phyloP scores from a whole-genome alignment of 2,113 vertebrate genomes.

The Petaurus breviceps region DNA sequence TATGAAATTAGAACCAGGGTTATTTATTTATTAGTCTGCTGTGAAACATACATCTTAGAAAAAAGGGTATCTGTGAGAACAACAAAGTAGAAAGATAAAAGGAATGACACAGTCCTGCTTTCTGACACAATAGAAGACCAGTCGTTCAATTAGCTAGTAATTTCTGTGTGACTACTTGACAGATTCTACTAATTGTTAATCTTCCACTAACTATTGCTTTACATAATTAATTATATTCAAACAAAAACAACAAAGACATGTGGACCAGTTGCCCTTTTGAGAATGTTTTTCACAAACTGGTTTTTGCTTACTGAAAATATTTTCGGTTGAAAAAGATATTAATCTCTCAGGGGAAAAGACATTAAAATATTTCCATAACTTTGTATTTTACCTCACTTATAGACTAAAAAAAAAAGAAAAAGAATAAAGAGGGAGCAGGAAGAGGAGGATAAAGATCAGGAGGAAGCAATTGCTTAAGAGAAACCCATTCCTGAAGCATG shows the following conservation, averaged over 20 bases:
- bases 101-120: conserved; percentile 82
- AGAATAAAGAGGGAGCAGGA: background rate
- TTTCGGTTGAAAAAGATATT: conserved; percentile 84
- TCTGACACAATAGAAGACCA: conserved; percentile 93
- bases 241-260: conserved; percentile 89
- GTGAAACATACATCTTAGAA: conserved; percentile 76
- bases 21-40: conserved; percentile 84
- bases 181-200: conserved; percentile 96
- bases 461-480: conserved; percentile 78
- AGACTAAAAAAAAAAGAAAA: background rate
- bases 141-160: conserved; percentile 95
- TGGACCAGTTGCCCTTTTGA: conserved; percentile 87
- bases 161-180: conserved; percentile 95
- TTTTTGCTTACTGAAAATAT: conserved; percentile 86
- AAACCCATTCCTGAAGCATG: conserved; percentile 81
- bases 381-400: conserved; percentile 83
- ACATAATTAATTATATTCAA: conserved; percentile 96
- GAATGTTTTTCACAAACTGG: conserved; percentile 83
- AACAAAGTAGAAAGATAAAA: conserved; percentile 83
- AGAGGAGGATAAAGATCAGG: background rate
- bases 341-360: conserved; percentile 85
- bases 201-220: conserved; percentile 93
- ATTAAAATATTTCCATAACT: conserved; percentile 88
- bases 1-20: conserved; percentile 79
- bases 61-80: conserved; percentile 73